Evolutionary conservation across 2,113 vertebrate genomes (phyloP).

Genomic region (Sarotherodon lohbergeri): DNA sequence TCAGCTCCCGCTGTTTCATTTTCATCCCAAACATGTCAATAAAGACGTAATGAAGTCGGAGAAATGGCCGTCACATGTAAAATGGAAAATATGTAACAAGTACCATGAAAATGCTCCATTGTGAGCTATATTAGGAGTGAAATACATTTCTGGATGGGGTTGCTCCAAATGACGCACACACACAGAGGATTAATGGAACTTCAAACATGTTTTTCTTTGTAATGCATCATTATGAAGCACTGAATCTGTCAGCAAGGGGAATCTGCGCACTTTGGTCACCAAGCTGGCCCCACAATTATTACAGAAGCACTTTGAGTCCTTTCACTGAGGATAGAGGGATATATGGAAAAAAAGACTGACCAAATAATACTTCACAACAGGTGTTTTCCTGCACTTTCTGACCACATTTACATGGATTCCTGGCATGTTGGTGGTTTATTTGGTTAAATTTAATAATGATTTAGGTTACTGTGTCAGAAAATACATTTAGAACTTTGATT

Average conservation of each 20-base stretch:
- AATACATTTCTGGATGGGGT: constrained; percentile 45
- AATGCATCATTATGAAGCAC: constrained; percentile 64
- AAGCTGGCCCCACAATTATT: constrained; percentile 32
- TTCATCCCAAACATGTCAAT: constrained; percentile 25
- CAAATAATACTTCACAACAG: constrained; percentile 21
- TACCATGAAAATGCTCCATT: constrained; percentile 48
- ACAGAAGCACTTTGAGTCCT: not conserved
- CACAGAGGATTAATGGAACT: constrained; percentile 59
- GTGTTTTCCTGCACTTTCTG: constrained; percentile 7
- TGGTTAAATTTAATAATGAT: not conserved
- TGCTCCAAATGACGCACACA: constrained; percentile 52
- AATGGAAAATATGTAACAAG: constrained; percentile 62
- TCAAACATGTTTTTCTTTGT: constrained; percentile 69
- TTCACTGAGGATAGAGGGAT: constrained; percentile 4
- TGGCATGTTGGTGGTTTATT: not conserved
- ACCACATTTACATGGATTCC: not conserved
- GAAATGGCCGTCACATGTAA: constrained; percentile 21
- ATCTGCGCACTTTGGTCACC: constrained; percentile 40
- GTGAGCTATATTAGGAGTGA: constrained; percentile 43
- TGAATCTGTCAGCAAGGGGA: constrained; percentile 65
- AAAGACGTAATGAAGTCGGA: constrained; percentile 46
- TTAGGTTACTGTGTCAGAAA: not conserved
- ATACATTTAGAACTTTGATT: not conserved
- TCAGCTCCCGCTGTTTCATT: constrained; percentile 42
- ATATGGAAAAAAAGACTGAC: constrained; percentile 9